Base-by-base conservation (phyloP, 2,888 invertebrate genomes). In the Drosophila paucipuncta region DNA sequence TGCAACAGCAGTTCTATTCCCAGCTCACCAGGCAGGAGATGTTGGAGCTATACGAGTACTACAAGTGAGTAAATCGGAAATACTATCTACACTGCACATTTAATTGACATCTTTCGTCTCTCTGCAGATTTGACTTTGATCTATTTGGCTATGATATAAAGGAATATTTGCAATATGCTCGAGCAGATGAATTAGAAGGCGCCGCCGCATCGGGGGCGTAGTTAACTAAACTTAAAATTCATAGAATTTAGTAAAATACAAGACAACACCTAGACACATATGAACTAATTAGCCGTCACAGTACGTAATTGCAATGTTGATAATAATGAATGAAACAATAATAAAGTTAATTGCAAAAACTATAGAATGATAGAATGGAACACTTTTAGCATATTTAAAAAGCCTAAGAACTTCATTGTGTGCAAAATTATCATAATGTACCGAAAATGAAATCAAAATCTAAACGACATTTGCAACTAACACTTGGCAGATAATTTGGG, bases 131-230 rank as follows among this genome's bases (percentile, higher is more conserved):
- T 91, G 98, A 98, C 93, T 98, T 98, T 93, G 95, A 96, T 92
- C 94, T 98, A 74, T 98, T 98, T 94, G 97, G 96, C 91, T 98
- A 98, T 92, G 96, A 96, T 71, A 94, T 88, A 30, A 96, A 89
- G 95, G 95, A 82, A 95, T 95, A 79, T 97, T 96, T 92, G 94
- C 96, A 88, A 95, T 96, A 84, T 60, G 89, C 78, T 55, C 71
- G 76, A 54, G 41, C 82, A 33, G 80, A 86, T 61, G 68, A 50
- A 22, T n/a, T 39, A 11, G 68, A 75, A 31, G 73, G 58, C 47
- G 69, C 63, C 50, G 76, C 71, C 67, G 76, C 78, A 69, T 78
- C 76, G 80, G 81, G 71, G 73, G 62, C 71, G 65, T 81, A 82
- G 62, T 62, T 66, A 63, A 39, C 11, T 60, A 74, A 71, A 73